Evolutionary conservation across 30 jellyfish, hydroid and myxozoan genomes (phyloP), one percentile per base, ranked within the genome.

Genomic region (Catostylus mosaicus): DNA sequence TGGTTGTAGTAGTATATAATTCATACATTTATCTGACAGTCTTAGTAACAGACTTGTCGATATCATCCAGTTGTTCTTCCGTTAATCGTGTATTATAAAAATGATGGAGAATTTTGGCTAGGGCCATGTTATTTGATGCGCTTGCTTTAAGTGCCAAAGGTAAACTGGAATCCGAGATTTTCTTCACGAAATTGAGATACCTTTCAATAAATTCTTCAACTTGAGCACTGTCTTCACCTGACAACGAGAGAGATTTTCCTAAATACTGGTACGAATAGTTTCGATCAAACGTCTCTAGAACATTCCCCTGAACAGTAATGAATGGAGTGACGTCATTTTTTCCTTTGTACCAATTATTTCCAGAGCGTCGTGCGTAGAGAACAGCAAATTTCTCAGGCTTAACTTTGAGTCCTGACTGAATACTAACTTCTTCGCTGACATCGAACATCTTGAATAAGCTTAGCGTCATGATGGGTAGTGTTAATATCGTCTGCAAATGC

Each of bases 401-500:
- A 8, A 65, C 62, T 31, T 65, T 8, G 20, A 65, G 24, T 5
- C 78, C 78, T 3, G 64, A 4, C 22, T 6, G 8, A 20, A 6
- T 30, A 4, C 10, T 65, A 3, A 7, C 7, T 6, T 5, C 64
- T 8, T 8, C 37, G 8, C 64, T 5, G 24, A 65, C 24, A 56
- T 56, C 30, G 6, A 56, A 20, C 69, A 56, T 56, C 64, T 65
- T 27, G 10, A 14, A 65, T 14, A 65, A n/a, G 10, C 64, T 22
- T 27, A 6, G 50, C 64, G 24, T 65, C 54, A 29, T 20, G 16
- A 65, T 5, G 8, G 54, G 24, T 61, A 65, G 24, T 1, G 8
- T 26, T 57, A 30, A 67, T 26, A 67, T 67, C 78, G 32, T 67
- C 78, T 8, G 78, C 78, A 30, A 75, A 50, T 3, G 78, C 87